Evolutionary conservation across 2,113 vertebrate genomes (phyloP), one percentile per base, ranked within the genome.

Genomic region (Emydura subglobosa): DNA sequence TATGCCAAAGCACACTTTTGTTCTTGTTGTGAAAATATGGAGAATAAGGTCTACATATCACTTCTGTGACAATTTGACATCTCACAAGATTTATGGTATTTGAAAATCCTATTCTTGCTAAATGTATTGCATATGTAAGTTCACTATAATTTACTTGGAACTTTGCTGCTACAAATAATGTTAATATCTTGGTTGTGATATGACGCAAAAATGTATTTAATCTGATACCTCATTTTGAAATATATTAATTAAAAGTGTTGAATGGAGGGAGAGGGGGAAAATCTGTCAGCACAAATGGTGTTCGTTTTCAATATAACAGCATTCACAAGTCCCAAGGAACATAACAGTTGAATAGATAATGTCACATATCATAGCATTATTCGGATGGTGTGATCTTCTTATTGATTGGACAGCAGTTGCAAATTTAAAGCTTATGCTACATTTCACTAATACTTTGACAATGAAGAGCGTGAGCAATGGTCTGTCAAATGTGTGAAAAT

Each of bases 381-480:
- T 97, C 83, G 44, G 79, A 89, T 78, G 61, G 79, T 79, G 83
- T 91, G 90, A 94, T 96, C 91, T 94, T 94, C 93, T 96, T 91
- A 88, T 92, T 96, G 94, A 97, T 80, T 96, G 96, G 94, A 92
- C 14, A 82, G 88, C 79, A 92, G 93, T 57, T 96, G 91, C 91
- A 96, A 93, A 95, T 97, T 96, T 96, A 91, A 96, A 95, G 96
- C 94, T 97, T 95, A 97, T 94, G 97, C 96, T 98, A 94, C 97
- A 97, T 97, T 98, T 98, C 97, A 97, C 97, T 98, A 97, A 97
- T 96, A 97, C 93, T 93, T 34, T 97, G 96, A 97, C 97, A 98
- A 98, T 97, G 95, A 93, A 96, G 95, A 97, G 94, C 91, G 89
- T 96, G 97, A 97, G 96, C 96, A 97, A 96, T 95, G 90, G 95